Percentiles rank a stretch among this genome's conserved stretches.
phyloP scores from a whole-genome alignment of 2,888 invertebrate species.

The Caradrina clavipalpis region DNA sequence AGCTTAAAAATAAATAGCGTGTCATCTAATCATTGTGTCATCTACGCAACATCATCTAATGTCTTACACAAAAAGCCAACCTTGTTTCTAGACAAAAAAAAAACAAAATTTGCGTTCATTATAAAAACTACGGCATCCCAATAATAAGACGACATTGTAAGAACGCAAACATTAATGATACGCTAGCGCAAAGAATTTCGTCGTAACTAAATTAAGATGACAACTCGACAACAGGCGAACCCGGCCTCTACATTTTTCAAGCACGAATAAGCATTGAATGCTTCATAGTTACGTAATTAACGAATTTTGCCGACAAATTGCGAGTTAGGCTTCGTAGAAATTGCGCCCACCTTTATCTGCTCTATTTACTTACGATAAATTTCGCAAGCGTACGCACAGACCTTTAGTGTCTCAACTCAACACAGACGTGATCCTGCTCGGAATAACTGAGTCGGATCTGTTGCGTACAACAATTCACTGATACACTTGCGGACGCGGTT shows the following conservation, averaged over 20 bases:
- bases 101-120: slow-evolving; percentile 23
- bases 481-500: slow-evolving; percentile 58
- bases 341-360: slow-evolving; percentile 75
- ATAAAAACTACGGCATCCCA: slow-evolving; percentile 61
- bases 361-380: slow-evolving; percentile 70
- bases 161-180: slow-evolving; percentile 47
- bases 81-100: slow-evolving; percentile 15
- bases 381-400: slow-evolving; percentile 75
- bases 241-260: slow-evolving; percentile 65
- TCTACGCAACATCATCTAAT: slow-evolving; percentile 26
- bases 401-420: slow-evolving; percentile 80
- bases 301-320: slow-evolving; percentile 69
- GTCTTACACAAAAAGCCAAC: slow-evolving; percentile 38
- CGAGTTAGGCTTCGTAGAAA: slow-evolving; percentile 65
- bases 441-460: slow-evolving; percentile 70
- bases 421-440: slow-evolving; percentile 76
- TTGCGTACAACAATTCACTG: slow-evolving; percentile 68
- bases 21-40: slow-evolving; percentile 38
- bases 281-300: slow-evolving; percentile 66
- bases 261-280: slow-evolving; percentile 65
- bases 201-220: slow-evolving; percentile 62
- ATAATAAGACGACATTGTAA: slow-evolving; percentile 46
- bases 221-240: slow-evolving; percentile 54
- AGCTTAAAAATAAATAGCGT: slow-evolving; percentile 22
- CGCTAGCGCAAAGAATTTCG: slow-evolving; percentile 32